Conservation (phyloP, 2,888 invertebrate genomes). For the Gari tellinella region DNA sequence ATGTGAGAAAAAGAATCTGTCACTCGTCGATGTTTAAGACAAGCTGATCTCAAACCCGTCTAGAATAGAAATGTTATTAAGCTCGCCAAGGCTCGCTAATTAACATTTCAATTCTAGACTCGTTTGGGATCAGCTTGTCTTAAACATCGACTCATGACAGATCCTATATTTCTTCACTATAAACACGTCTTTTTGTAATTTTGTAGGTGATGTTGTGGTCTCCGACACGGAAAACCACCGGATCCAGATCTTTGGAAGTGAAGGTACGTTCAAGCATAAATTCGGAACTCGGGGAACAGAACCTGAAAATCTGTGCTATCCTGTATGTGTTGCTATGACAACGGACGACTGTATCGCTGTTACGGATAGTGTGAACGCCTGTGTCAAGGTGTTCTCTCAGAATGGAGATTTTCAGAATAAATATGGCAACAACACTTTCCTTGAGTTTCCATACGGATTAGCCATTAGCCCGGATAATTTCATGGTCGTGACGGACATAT, state of each 20-base stretch:
- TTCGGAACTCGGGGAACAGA: slow-evolving; percentile 77
- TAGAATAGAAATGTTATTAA: too few species aligned
- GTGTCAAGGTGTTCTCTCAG: slow-evolving; percentile 77
- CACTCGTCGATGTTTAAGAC: too few species aligned
- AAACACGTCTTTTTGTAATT: background rate
- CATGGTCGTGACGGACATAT: slow-evolving; percentile 78
- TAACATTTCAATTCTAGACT: too few species aligned
- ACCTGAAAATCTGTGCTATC: slow-evolving; percentile 77
- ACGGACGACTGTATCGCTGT: slow-evolving; percentile 77
- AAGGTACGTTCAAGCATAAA: slow-evolving; percentile 76
- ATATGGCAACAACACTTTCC: slow-evolving; percentile 66
- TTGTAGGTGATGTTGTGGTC: slow-evolving; percentile 79
- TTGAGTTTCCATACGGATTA: slow-evolving; percentile 80
- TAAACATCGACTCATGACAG: too few species aligned
- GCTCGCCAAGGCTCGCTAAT: too few species aligned
- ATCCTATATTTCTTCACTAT: too few species aligned
- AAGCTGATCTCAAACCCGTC: too few species aligned
- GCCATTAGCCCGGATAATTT: slow-evolving; percentile 73
- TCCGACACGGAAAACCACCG: slow-evolving; percentile 82
- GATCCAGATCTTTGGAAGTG: slow-evolving; percentile 78
- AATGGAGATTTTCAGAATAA: slow-evolving; percentile 72
- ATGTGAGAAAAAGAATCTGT: too few species aligned
- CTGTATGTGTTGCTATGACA: slow-evolving; percentile 78
- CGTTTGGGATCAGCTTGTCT: too few species aligned
- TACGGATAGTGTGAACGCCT: slow-evolving; percentile 81